phyloP scores from a whole-genome alignment of 2,113 vertebrate species.

The Mandrillus leucophaeus region DNA sequence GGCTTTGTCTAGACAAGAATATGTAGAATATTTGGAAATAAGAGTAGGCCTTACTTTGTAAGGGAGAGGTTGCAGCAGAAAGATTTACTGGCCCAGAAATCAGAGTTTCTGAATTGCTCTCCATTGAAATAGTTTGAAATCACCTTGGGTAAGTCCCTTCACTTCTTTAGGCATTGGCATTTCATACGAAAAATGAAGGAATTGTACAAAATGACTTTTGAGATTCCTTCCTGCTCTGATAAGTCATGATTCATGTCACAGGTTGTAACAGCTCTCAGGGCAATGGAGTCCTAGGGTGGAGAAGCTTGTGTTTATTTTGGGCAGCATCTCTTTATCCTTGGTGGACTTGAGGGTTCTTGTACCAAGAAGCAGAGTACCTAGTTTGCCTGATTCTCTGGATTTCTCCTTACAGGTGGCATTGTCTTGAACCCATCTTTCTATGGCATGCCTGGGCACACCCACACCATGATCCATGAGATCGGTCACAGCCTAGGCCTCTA shows the following conservation, averaged over 20 bases:
- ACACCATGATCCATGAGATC: conserved; percentile 99
- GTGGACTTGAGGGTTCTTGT: background rate
- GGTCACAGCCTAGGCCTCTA: conserved; percentile 98
- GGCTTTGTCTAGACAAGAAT: background rate
- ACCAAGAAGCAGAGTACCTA: background rate
- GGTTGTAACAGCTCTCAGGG: background rate
- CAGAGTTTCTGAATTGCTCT: background rate
- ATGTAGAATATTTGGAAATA: background rate
- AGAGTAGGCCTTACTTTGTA: background rate
- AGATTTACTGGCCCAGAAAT: background rate
- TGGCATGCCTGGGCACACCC: conserved; percentile 94
- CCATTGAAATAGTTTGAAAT: background rate
- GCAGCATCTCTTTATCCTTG: background rate
- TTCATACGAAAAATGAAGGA: background rate
- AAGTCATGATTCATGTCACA: background rate
- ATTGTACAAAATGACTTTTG: background rate
- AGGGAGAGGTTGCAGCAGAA: background rate
- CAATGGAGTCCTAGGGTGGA: background rate
- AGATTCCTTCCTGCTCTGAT: background rate
- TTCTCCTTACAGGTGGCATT: conserved; percentile 90
- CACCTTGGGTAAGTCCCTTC: background rate
- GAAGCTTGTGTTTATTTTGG: background rate
- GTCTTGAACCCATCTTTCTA: conserved; percentile 98
- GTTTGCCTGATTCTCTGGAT: background rate
- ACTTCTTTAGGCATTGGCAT: background rate